Evolutionary conservation across 2,888 invertebrate species (phyloP).

Genomic region (Eristalinus sepulchralis): DNA sequence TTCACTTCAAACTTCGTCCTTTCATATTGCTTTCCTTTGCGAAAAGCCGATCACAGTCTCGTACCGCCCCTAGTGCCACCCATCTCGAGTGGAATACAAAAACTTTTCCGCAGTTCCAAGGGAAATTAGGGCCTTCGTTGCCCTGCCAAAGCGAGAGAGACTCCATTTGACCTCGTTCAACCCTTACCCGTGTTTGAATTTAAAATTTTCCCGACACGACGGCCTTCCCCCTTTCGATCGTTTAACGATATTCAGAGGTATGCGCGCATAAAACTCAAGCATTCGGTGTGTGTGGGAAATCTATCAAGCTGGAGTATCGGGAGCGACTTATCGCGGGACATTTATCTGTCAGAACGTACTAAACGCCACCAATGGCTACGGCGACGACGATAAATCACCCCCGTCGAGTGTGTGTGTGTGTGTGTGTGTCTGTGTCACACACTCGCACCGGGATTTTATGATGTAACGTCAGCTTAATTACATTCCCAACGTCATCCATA

Average conservation of each 20-base stretch:
- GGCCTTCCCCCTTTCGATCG: not conserved
- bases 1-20: constrained; percentile 3
- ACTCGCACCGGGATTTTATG: constrained; percentile 23
- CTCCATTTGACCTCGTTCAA: constrained; percentile 37
- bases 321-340: constrained; percentile 37
- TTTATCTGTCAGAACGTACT: constrained; percentile 64
- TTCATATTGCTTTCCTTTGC: not conserved
- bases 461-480: constrained; percentile 52
- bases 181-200: not conserved
- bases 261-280: constrained; percentile 54
- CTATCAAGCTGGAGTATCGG: constrained; percentile 21
- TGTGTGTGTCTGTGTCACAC: constrained; percentile 20
- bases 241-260: not conserved
- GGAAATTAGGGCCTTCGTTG: not conserved
- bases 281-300: constrained; percentile 55
- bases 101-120: not conserved
- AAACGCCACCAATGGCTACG: constrained; percentile 37
- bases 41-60: not conserved
- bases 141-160: not conserved
- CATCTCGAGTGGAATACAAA: not conserved
- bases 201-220: not conserved
- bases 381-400: constrained; percentile 50
- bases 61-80: not conserved
- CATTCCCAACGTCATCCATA: constrained; percentile 11
- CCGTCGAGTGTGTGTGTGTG: not conserved